Evolutionary conservation across 30 jellyfish, hydroid and myxozoan genomes (phyloP), one percentile per base, ranked within the genome.

Genomic region (Aurelia sp.): DNA sequence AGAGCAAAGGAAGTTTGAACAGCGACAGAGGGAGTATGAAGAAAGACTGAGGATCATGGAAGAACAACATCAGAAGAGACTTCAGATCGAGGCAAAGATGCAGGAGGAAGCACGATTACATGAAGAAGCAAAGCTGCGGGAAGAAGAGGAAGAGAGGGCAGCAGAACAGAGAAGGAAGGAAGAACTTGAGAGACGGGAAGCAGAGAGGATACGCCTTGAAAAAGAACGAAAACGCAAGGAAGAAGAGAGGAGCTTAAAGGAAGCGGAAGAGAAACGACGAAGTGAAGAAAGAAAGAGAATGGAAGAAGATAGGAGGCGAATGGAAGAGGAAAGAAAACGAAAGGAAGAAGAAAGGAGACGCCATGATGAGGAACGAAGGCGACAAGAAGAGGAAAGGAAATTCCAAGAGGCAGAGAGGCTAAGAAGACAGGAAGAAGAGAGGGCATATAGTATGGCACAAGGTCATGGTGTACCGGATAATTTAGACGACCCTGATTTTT

Each of bases 401-500:
- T 20, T 13, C 53, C 50, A 63, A 59, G 79, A 50, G 30, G 91
- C 84, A 21, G 66, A 62, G 74, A 83, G 71, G 23, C 81, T 76
- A 47, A 72, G 48, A 31, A 85, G 63, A 51, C 90, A 89, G 22
- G 97, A 92, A 22, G 51, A 57, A 17, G 78, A 85, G 15, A 78
- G 81, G 62, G 86, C 93, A 18, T 74, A 66, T 69, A 27, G 62
- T 12, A 76, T 18, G 52, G 62, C 69, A 88, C 60, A 62, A 12
- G 48, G 3, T 9, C 66, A 11, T 48, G 21, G 55, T n/a, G 53
- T 31, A 35, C 73, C 75, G 6, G 92, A 79, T 18, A 93, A 90
- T 53, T 73, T 89, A 20, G 78, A 67, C 10, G 93, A 90, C 64
- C 69, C 84, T 4, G 99, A 94, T 37, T 74, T 82, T 69, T 77